A percentile compares a stretch with the other conserved stretches of the same genome.
Conservation (phyloP, 2,888 invertebrate species). For the Andrena bucephala region DNA sequence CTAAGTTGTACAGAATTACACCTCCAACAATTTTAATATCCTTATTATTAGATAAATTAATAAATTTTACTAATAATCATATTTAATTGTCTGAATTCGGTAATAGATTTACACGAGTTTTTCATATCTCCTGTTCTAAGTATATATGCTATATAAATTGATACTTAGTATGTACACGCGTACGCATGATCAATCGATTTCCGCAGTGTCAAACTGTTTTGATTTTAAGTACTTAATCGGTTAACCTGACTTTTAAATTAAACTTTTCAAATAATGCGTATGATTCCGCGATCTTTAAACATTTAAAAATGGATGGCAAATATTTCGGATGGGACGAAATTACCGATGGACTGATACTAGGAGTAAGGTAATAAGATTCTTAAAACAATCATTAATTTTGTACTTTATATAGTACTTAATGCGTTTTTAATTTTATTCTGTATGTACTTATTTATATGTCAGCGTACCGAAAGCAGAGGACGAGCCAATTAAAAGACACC, state of each 20-base stretch:
- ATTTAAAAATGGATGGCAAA: slow-evolving; percentile 70
- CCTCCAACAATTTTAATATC: slow-evolving; percentile 1
- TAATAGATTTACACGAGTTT: not conserved
- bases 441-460: slow-evolving; percentile 8
- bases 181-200: slow-evolving; percentile 49
- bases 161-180: not conserved
- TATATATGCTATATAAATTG: not conserved
- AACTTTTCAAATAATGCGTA: slow-evolving; percentile 6
- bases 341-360: slow-evolving; percentile 67
- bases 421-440: not conserved
- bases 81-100: not conserved
- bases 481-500: slow-evolving; percentile 69
- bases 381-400: slow-evolving; percentile 1
- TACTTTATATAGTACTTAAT: not conserved
- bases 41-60: not conserved
- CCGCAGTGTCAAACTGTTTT: slow-evolving; percentile 31
- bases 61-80: not conserved
- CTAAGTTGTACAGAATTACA: not conserved
- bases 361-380: slow-evolving; percentile 69
- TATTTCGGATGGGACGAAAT: slow-evolving; percentile 79
- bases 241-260: slow-evolving; percentile 54
- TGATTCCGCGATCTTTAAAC: not conserved
- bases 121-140: no score
- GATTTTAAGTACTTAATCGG: slow-evolving; percentile 29
- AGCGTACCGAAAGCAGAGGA: slow-evolving; percentile 64